Base-by-base conservation (phyloP, 2,797 vertebrate species). In the Dermochelys coriacea region DNA sequence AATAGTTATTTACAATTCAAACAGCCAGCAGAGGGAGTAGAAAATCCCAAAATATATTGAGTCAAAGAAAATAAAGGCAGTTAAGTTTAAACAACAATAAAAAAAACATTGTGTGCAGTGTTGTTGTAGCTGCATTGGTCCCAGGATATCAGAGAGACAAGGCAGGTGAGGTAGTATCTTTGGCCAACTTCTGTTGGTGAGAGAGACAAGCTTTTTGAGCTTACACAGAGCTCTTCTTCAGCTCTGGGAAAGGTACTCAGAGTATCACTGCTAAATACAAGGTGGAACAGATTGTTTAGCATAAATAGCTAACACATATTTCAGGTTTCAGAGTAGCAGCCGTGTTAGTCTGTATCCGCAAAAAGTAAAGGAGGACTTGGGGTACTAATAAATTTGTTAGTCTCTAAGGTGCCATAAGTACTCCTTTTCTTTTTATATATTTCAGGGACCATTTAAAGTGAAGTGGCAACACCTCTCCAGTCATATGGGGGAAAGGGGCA, bases 1-100 rank as follows among this genome's bases (percentile, higher is more conserved):
- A 41, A 86, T 49, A 95, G 86, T 88, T 93, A 96, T 85, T 75
- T 87, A 83, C 68, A 91, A 87, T 37, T 89, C 51, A 95, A 95
- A 86, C 80, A 92, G 80, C 97, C 97, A 97, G 95, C 94, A 98
- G 97, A 97, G 97, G 97, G 97, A 97, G 96, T 86, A 95, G 79
- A 97, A 93, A 96, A 97, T 16, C 88, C 84, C 91, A 82, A 94
- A 94, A 91, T 45, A 11, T 41, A 10, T 34, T 37, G 55, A 84
- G 50, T 80, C 77, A 77, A 31, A 77, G 41, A 49, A 77, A 71
- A 71, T 71, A 71, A 49, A 77, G 14, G 25, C 25, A 29, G 41
- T 77, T 77, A 47, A 29, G 23, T 86, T 86, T 82, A 82, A 64
- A 74, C 8, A 49, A 80, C 19, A 54, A 55, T 19, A 2, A 3